Evolutionary conservation across 1,140 invertebrate genomes (phyloP).

Genomic region (Chelonus insularis): DNA sequence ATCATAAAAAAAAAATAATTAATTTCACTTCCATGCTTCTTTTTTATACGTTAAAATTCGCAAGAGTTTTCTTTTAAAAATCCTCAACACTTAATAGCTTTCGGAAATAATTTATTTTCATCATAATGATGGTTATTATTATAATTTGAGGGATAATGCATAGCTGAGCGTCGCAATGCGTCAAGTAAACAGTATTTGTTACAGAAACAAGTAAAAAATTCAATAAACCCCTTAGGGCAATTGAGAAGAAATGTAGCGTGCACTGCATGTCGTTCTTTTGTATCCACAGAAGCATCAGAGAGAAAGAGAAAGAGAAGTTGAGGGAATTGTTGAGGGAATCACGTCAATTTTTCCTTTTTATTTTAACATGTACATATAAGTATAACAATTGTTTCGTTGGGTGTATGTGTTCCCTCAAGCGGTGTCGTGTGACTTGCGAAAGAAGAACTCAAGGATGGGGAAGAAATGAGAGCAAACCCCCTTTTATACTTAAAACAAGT

Average conservation of each 20-base stretch:
- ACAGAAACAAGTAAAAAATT: not conserved
- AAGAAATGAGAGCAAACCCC: not conserved
- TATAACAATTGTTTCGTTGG: conserved; percentile 10
- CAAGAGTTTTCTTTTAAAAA: too few relatives aligned
- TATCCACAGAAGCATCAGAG: not conserved
- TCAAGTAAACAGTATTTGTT: not conserved
- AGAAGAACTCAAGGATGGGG: not conserved
- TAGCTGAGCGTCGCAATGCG: not conserved
- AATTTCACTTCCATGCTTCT: too few relatives aligned
- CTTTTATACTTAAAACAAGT: not conserved
- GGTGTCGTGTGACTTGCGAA: not conserved
- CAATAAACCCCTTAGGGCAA: not conserved
- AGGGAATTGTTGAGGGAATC: not conserved
- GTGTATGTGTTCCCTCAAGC: not conserved
- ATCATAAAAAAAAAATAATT: too few relatives aligned
- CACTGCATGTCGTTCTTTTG: not conserved
- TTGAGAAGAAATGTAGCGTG: conserved; percentile 6
- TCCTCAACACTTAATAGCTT: too few relatives aligned
- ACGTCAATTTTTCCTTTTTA: conserved; percentile 9
- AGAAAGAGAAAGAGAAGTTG: not conserved
- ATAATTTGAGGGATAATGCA: not conserved
- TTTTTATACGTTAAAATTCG: too few relatives aligned
- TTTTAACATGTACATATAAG: not conserved
- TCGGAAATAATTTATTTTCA: too few relatives aligned
- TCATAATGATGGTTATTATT: not conserved